These are phyloP conservation scores for Carposina sasakii DNA, from an alignment of 1,140 invertebrate species.

Conservation along the genomic window DNA sequence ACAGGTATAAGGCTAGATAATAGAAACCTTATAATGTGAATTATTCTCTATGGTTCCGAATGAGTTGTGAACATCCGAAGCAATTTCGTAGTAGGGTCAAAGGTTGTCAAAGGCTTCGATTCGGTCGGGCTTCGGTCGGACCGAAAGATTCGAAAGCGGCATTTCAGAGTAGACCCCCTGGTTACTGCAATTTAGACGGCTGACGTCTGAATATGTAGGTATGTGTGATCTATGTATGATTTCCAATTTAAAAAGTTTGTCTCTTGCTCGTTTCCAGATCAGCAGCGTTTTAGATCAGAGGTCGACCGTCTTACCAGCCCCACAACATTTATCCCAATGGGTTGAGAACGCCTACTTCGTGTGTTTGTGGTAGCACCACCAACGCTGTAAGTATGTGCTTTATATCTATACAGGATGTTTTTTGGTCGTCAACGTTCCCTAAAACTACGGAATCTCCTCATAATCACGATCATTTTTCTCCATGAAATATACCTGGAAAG, in stretches of 20 bases:
- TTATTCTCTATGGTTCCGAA: too few species aligned
- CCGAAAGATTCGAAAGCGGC: not conserved
- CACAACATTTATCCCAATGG: constrained; percentile 58
- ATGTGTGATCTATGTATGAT: not conserved
- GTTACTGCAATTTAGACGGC: not conserved
- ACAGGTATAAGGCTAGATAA: too few species aligned
- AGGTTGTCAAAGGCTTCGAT: too few species aligned
- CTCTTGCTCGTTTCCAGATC: constrained; percentile 48
- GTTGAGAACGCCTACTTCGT: constrained; percentile 61
- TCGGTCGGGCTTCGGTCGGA: too few species aligned
- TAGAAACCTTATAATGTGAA: too few species aligned
- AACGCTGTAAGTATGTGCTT: constrained; percentile 64
- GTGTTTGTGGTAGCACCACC: constrained; percentile 66
- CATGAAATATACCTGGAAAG: too few species aligned
- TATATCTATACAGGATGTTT: too few species aligned
- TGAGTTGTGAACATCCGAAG: too few species aligned
- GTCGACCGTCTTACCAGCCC: constrained; percentile 41
- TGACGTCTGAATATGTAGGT: not conserved
- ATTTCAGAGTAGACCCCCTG: not conserved
- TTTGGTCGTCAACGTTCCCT: too few species aligned
- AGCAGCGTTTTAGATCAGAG: constrained; percentile 48
- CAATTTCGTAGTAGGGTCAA: too few species aligned
- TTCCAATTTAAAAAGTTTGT: not conserved
- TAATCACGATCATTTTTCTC: too few species aligned
- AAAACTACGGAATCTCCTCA: too few species aligned